phyloP scores from a whole-genome alignment of 2,888 invertebrate species.

The Platycheirus albimanus region DNA sequence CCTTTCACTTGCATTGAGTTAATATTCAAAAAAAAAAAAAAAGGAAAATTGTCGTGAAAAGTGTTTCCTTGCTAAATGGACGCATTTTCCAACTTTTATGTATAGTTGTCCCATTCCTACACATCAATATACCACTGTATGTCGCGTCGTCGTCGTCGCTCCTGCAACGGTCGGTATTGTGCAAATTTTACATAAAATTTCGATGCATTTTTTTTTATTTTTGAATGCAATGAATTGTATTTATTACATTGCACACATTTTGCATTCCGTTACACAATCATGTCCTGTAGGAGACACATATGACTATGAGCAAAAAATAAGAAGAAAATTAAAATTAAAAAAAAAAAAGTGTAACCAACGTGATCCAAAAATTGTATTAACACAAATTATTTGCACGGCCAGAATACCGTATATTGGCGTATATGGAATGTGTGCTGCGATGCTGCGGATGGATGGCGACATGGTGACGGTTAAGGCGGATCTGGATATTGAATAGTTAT shows the following conservation, averaged over 20 bases:
- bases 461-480: slow-evolving; percentile 12
- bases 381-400: slow-evolving; percentile 68
- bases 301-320: slow-evolving; percentile 19
- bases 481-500: slow-evolving; percentile 34
- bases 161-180: slow-evolving; percentile 46
- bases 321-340: slow-evolving; percentile 4
- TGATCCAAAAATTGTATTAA: slow-evolving; percentile 70
- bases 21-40: slow-evolving; percentile 25
- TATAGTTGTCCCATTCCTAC: slow-evolving; percentile 5
- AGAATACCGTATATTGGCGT: slow-evolving; percentile 7
- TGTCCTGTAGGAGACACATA: slow-evolving; percentile 52
- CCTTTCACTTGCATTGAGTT: slow-evolving; percentile 37
- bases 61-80: slow-evolving; percentile 34
- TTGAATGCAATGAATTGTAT: slow-evolving; percentile 56
- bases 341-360: slow-evolving; percentile 22
- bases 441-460: not conserved
- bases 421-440: too few relatives aligned
- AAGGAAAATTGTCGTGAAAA: slow-evolving; percentile 29
- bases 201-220: slow-evolving; percentile 54
- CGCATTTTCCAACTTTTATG: slow-evolving; percentile 17
- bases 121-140: too few relatives aligned
- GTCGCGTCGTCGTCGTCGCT: not conserved
- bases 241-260: slow-evolving; percentile 69
- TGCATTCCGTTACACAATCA: slow-evolving; percentile 64
- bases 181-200: slow-evolving; percentile 62